Percentiles rank a stretch among this genome's conserved stretches.
phyloP scores from a whole-genome alignment of 2,888 invertebrate species.

The Nephrotoma guestfalica region DNA sequence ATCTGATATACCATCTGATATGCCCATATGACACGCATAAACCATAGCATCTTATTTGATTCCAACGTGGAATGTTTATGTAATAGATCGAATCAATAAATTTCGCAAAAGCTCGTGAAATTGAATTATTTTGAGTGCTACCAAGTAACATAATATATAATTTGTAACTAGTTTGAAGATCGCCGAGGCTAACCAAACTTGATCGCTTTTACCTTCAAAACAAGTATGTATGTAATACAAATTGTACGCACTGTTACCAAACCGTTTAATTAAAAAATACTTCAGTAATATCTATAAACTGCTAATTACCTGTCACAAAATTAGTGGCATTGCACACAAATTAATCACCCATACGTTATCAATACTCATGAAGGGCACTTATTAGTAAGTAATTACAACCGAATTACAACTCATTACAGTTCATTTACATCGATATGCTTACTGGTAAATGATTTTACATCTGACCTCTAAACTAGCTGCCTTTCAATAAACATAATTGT shows the following conservation, averaged over 20 bases:
- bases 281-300: not conserved
- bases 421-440: not conserved
- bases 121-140: no score
- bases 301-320: not conserved
- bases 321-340: not conserved
- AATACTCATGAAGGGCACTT: not conserved
- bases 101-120: no score
- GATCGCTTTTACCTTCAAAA: not conserved
- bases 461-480: not conserved
- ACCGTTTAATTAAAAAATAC: not conserved
- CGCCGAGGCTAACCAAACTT: not conserved
- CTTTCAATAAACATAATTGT: not conserved
- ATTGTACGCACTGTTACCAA: not conserved
- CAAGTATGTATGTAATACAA: not conserved
- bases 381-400: not conserved
- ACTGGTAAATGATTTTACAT: not conserved
- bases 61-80: no score
- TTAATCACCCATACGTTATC: not conserved
- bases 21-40: no score
- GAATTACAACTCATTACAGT: not conserved
- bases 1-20: no score
- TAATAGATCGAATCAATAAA: no score
- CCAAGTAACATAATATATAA: no score
- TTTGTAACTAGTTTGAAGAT: no score
- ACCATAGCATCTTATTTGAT: no score